phyloP scores from a whole-genome alignment of 1,140 invertebrate species.

The Holcopasites calliopsidis region DNA sequence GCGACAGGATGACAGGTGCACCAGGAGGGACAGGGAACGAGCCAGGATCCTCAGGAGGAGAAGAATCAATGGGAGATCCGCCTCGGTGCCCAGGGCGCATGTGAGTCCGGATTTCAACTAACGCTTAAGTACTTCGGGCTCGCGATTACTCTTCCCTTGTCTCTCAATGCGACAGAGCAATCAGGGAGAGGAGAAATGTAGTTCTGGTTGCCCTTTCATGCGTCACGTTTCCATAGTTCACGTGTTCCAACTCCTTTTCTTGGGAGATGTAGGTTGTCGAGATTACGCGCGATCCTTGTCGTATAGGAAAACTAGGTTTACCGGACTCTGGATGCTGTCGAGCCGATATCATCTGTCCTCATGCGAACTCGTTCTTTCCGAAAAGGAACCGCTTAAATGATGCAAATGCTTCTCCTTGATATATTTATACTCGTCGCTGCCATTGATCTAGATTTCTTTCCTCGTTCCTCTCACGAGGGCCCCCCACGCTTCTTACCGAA shows the following conservation, averaged over 20 bases:
- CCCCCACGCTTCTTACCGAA: background rate
- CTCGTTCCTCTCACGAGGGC: background rate
- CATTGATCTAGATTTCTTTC: constrained; percentile 14
- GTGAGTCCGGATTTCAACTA: constrained; percentile 66
- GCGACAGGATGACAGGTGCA: constrained; percentile 70
- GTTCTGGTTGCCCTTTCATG: too few relatives aligned
- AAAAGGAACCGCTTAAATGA: background rate
- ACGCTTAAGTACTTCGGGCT: background rate
- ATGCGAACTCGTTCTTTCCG: too few relatives aligned
- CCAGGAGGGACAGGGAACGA: constrained; percentile 74
- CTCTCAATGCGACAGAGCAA: background rate
- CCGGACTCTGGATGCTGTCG: too few relatives aligned
- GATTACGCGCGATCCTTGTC: too few relatives aligned
- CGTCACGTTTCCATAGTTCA: too few relatives aligned
- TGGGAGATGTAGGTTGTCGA: too few relatives aligned
- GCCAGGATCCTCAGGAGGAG: constrained; percentile 72
- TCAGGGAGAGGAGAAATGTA: background rate
- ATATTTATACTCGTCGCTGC: background rate
- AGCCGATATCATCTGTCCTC: too few relatives aligned
- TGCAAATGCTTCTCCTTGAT: background rate
- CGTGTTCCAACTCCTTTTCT: too few relatives aligned
- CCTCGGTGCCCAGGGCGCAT: constrained; percentile 74
- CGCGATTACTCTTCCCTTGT: background rate
- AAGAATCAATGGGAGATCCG: constrained; percentile 72
- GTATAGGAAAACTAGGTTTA: too few relatives aligned